These are phyloP conservation scores for Lasioglossum albipes DNA, from an alignment of 1,140 invertebrate genomes.

Conservation along the genomic window DNA sequence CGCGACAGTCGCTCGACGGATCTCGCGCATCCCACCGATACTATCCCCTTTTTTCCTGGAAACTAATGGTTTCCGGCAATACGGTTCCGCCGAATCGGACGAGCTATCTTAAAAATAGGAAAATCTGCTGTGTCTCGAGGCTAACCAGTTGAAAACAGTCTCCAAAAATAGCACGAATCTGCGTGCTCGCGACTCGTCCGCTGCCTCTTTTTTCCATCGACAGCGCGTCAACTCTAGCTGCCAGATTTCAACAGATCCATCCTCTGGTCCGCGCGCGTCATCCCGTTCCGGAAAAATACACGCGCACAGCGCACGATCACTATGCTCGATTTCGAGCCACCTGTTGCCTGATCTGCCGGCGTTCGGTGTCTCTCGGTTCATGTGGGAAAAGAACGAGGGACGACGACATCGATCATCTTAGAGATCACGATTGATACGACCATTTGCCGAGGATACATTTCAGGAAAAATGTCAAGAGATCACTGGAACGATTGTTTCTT, in stretches of 20 bases:
- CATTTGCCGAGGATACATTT: too few species aligned
- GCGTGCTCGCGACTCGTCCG: background rate
- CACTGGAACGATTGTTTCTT: too few species aligned
- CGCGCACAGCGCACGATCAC: background rate
- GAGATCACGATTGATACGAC: too few species aligned
- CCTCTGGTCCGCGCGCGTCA: background rate
- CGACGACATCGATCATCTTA: too few species aligned
- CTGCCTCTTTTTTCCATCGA: background rate
- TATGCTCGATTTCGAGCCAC: slow-evolving; percentile 56
- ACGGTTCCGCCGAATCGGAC: slow-evolving; percentile 21
- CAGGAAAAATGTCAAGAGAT: too few species aligned
- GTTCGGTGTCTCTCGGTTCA: background rate
- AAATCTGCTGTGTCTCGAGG: slow-evolving; percentile 35
- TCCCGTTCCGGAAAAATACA: too few species aligned
- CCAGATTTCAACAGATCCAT: background rate
- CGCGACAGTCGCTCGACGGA: background rate
- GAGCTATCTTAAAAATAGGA: slow-evolving; percentile 24
- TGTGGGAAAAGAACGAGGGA: background rate
- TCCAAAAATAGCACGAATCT: slow-evolving; percentile 42
- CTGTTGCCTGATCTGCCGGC: slow-evolving; percentile 49
- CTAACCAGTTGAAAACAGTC: slow-evolving; percentile 31
- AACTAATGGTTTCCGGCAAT: background rate
- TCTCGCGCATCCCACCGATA: too few species aligned
- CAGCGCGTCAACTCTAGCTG: background rate
- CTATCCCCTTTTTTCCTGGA: too few species aligned